Percentiles rank a stretch among this genome's conserved stretches.
Conservation (phyloP, 2,888 invertebrate species). For the Himalopsyche japonica region DNA sequence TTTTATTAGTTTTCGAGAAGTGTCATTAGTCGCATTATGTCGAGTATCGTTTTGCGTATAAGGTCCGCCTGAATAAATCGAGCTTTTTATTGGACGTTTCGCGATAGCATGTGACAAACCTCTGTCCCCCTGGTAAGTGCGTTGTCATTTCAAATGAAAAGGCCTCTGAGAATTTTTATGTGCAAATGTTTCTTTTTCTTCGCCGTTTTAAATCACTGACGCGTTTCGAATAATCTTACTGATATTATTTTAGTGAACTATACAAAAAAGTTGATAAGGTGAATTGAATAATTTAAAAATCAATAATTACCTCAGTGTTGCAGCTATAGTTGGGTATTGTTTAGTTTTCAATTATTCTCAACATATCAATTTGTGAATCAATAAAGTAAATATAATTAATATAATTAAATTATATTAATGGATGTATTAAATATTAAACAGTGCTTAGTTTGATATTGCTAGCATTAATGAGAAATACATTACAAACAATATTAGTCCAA, state of each 20-base stretch:
- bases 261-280: too few relatives aligned
- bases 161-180: not conserved
- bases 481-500: too few relatives aligned
- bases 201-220: not conserved
- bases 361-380: too few relatives aligned
- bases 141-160: slow-evolving; percentile 39
- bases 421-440: too few relatives aligned
- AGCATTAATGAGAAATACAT: too few relatives aligned
- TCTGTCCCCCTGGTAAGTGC: slow-evolving; percentile 37
- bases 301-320: too few relatives aligned
- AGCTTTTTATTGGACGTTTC: slow-evolving; percentile 37
- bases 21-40: slow-evolving; percentile 18
- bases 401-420: too few relatives aligned
- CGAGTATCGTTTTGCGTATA: slow-evolving; percentile 24
- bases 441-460: too few relatives aligned
- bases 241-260: not conserved
- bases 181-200: not conserved
- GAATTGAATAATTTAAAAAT: too few relatives aligned
- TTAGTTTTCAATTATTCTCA: too few relatives aligned
- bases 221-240: not conserved
- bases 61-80: slow-evolving; percentile 36
- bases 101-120: slow-evolving; percentile 37
- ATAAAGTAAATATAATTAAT: too few relatives aligned
- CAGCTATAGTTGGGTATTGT: too few relatives aligned
- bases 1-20: slow-evolving; percentile 20